Conservation (phyloP, 1,140 invertebrate species). For the Chionoecetes opilio region DNA sequence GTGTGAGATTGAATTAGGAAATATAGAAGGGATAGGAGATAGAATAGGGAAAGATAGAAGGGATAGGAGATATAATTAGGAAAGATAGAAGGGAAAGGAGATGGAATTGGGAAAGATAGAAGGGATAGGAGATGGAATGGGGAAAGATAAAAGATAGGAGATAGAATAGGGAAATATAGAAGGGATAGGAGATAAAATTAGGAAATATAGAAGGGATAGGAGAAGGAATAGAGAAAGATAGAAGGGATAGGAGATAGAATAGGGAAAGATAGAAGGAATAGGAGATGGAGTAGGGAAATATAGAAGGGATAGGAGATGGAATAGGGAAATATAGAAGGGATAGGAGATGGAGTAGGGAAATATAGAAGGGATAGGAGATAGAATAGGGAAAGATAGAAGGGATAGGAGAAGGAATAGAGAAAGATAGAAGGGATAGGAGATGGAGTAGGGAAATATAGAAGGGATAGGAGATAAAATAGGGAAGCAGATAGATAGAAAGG, state of each 20-base stretch:
- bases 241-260: background rate
- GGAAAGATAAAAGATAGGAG: background rate
- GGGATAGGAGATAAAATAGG: too few relatives aligned
- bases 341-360: too few relatives aligned
- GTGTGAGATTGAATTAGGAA: background rate
- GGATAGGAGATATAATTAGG: background rate
- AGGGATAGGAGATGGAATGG: background rate
- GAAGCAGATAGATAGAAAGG: too few relatives aligned
- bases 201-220: background rate
- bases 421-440: too few relatives aligned
- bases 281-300: too few relatives aligned
- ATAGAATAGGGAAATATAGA: background rate
- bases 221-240: background rate
- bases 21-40: background rate
- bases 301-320: too few relatives aligned
- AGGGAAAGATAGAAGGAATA: too few relatives aligned
- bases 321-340: too few relatives aligned
- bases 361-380: too few relatives aligned
- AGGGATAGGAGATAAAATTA: background rate
- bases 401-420: too few relatives aligned
- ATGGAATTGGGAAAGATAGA: background rate
- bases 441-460: too few relatives aligned
- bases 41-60: background rate
- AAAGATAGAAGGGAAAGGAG: background rate
- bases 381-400: too few relatives aligned